Evolutionary conservation across 2,113 vertebrate species (phyloP), one percentile per base, ranked within the genome.

Genomic region (Hirundichthys speculiger): DNA sequence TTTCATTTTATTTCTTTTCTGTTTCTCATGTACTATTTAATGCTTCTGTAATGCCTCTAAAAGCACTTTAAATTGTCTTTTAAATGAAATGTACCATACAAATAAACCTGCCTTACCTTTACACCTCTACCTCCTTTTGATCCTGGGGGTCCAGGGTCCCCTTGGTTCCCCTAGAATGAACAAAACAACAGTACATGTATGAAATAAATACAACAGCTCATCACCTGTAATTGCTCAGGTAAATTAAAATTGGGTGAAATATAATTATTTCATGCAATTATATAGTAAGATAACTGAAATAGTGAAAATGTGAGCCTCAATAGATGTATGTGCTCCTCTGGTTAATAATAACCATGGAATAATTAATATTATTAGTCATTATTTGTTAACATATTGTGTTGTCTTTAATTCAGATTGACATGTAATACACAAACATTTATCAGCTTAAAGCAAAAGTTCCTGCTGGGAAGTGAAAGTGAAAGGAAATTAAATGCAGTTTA

Each of bases 121-220:
- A 69, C 27, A 55, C 92, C 92, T 77, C 87, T 78, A 56, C 14
- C 76, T 64, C 91, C 91, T 3, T 49, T 77, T 30, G 72, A 34
- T 39, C 88, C 89, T n/a, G 69, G 0, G 52, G 59, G 2, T 0
- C 93, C 90, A 5, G 24, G 22, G 0, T 73, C 82, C 38, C 87
- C 92, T 40, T 12, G 10, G 27, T n/a, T 12, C 18, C 85, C 91
- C 93, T 94, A 8, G 18, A 30, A 22, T 42, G 7, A 16, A 52
- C 30, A 52, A 11, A 3, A 27, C 3, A 46, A 30, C 25, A 16
- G 14, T 13, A 30, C 8, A 7, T 6, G 13, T 13, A 25, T 22
- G 6, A 24, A 50, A 24, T 24, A 19, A 19, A 8, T 12, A 53
- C 12, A 2, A 4, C 13, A 6, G 25, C 34, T 19, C 2, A 18